Base-by-base conservation (phyloP, 2,888 invertebrate species). In the Melangyna quadrimaculata region DNA sequence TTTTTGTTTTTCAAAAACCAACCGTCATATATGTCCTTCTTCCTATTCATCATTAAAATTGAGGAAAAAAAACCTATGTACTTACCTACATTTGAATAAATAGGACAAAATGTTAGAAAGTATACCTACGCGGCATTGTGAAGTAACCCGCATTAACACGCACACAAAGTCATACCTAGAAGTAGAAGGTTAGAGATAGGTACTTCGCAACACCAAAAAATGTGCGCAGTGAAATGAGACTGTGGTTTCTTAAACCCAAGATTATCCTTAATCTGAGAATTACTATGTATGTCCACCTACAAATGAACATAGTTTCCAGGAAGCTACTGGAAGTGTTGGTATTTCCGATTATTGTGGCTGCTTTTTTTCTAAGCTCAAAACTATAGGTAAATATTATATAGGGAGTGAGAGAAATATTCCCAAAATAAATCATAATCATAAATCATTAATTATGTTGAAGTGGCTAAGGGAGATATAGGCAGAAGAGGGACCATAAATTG, bases 21-120 rank as follows among this genome's bases (percentile, higher is more conserved):
- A 79, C 83, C 83, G 67, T 79, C 74, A 84, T 61, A 79, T 74
- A 80, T 84, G 84, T 84, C 84, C 84, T 84, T 84, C 80, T 77
- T 80, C 75, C 69, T 84, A 80, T 84, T 84, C 67, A 80, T 53
- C 29, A 10, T 29, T 40, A 40, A 45, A 45, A 29, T 59, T 48
- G 32, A 24, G 63, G 45, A 63, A 53, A 12, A 29, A 40, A 10
- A n/a, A 0, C n/a, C 32, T 48, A n/a, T 45, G 29, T 63, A 53
- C 79, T 55, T 27, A 67, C 78, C 55, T 27, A 72, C 51, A 75
- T 80, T 80, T 80, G 80, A 80, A 80, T 84, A 84, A 84, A 84
- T 80, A 84, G 84, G 84, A 84, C 84, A 84, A 32, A 29, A 84
- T 71, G 74, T 73, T 69, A 61, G 73, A 57, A 63, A 51, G 24